Conservation (phyloP, 2,888 invertebrate genomes). For the Venusia cambrica region DNA sequence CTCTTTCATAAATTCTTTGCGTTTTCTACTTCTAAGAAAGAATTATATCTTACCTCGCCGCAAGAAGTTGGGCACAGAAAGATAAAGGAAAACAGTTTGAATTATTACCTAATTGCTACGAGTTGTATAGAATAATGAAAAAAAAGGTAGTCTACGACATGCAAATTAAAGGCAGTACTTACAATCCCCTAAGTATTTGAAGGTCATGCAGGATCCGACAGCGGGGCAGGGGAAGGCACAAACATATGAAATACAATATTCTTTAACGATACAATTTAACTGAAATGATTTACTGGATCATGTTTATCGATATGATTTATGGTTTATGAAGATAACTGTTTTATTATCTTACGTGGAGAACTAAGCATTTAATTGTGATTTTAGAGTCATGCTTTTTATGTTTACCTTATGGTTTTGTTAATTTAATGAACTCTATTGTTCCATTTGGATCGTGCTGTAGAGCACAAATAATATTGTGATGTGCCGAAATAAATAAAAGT, state of each 20-base stretch:
- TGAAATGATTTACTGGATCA: slow-evolving; percentile 9
- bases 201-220: slow-evolving; percentile 74
- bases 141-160: slow-evolving; percentile 38
- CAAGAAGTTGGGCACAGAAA: slow-evolving; percentile 26
- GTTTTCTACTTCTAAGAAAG: slow-evolving; percentile 27
- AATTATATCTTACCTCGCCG: slow-evolving; percentile 37
- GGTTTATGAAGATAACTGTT: slow-evolving; percentile 16
- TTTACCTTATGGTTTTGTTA: slow-evolving; percentile 13
- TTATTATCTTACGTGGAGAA: slow-evolving; percentile 18
- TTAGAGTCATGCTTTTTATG: slow-evolving; percentile 27
- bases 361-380: slow-evolving; percentile 22
- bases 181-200: slow-evolving; percentile 75
- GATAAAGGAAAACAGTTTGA: slow-evolving; percentile 26
- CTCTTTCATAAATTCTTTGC: slow-evolving; percentile 27
- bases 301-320: too few species aligned
- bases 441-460: slow-evolving; percentile 2
- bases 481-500: slow-evolving; percentile 27
- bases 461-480: slow-evolving; percentile 18
- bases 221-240: slow-evolving; percentile 59
- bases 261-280: slow-evolving; percentile 24
- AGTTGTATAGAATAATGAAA: slow-evolving; percentile 14
- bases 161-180: slow-evolving; percentile 58
- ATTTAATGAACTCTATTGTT: slow-evolving; percentile 18
- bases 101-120: slow-evolving; percentile 26
- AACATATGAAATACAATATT: slow-evolving; percentile 61